Evolutionary conservation across 37 sponge, comb jelly and placozoan species (phyloP), one percentile per base, ranked within the genome.

Genomic region (Cliona cf. orientalis): DNA sequence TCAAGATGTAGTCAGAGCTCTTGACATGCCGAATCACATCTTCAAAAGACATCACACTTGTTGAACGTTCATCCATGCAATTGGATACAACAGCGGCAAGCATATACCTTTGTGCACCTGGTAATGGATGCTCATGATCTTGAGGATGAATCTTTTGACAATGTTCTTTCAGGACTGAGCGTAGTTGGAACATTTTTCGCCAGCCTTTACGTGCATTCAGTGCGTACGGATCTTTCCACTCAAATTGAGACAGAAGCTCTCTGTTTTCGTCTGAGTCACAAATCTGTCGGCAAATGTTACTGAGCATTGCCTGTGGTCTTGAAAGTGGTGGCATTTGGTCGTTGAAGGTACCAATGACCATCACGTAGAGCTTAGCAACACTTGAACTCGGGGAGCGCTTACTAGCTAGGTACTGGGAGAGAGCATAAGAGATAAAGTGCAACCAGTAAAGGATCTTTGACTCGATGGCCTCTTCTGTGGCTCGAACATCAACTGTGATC

Each of bases 401-500:
- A 17, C n/a, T 33, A 3, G 44, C 28, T 2, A 23, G 32, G 31
- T 59, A 58, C 71, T 58, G 28, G 34, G 72, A 9, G 22, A 57
- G 36, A 36, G 69, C 58, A 6, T 72, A 42, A 5, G 39, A 44
- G 11, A 72, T 1, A 31, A 72, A 82, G 32, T 26, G 5, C 61
- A 71, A 9, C 82, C 82, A 82, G 46, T 72, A 82, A 25, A 82
- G 32, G 12, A 82, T 2, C 22, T 60, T 71, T 5, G 26, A 0
- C 28, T 71, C 49, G 1, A 72, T 61, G 23, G 39, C 31, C 3
- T 22, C 17, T 25, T 25, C 4, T 1, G 42, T 26, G 5, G 38
- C 71, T 25, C 36, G 36, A 26, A 59, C 36, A 32, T 82, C 69
- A 31, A 82, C 73, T 28, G 60, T 60, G 6, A 82, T 41, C 26